These are phyloP conservation scores for Fulmarus glacialis DNA, from an alignment of 2,113 vertebrate genomes.

Conservation along the genomic window DNA sequence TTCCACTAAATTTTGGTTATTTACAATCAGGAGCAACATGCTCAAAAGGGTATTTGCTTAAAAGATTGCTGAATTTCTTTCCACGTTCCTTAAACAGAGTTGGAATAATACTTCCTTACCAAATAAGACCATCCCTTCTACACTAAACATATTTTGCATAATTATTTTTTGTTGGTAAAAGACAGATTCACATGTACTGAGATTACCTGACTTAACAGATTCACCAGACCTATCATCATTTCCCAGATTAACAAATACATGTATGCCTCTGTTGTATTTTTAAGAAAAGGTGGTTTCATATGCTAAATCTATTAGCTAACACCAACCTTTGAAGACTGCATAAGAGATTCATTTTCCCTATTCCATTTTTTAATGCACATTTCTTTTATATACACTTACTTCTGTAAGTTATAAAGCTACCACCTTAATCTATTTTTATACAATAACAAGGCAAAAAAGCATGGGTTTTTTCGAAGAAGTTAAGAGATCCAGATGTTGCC, in stretches of 20 bases:
- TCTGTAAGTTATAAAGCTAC: background rate
- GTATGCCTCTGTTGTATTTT: background rate
- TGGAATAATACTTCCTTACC: background rate
- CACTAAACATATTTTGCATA: background rate
- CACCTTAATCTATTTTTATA: background rate
- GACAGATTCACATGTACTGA: background rate
- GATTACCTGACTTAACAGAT: background rate
- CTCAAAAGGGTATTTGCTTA: background rate
- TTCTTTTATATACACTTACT: background rate
- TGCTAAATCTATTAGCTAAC: background rate
- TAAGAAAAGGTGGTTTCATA: background rate
- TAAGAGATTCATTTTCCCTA: background rate
- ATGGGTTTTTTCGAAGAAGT: background rate
- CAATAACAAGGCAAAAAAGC: background rate
- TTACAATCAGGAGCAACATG: background rate
- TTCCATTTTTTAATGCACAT: background rate
- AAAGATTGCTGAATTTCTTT: background rate
- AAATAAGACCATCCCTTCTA: background rate
- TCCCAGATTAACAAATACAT: background rate
- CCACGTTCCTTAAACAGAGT: background rate
- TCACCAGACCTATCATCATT: background rate
- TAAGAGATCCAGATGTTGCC: background rate
- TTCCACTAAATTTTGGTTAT: background rate
- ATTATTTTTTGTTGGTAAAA: background rate
- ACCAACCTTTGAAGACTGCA: background rate